Evolutionary conservation across 2,113 vertebrate species (phyloP).

Genomic region (Apistogramma diplotaenia): DNA sequence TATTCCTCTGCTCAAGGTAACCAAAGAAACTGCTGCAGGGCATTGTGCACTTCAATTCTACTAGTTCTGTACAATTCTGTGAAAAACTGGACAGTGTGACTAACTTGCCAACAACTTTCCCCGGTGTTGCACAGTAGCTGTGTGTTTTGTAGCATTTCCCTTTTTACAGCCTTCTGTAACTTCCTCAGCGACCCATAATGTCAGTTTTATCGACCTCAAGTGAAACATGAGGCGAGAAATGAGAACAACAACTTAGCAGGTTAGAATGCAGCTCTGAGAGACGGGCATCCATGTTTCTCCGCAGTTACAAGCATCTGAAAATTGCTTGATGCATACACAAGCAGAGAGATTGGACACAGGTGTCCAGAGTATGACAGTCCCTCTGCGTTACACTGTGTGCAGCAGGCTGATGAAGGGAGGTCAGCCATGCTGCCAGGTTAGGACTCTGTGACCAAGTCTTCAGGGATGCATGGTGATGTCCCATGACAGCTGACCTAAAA

Average conservation of each 20-base stretch:
- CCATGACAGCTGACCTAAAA: constrained; percentile 48
- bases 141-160: constrained; percentile 11
- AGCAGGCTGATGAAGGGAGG: constrained; percentile 33
- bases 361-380: constrained; percentile 38
- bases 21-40: neutral
- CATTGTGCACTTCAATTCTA: neutral
- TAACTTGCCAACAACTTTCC: constrained; percentile 5
- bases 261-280: constrained; percentile 44
- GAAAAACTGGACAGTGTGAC: neutral
- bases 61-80: neutral
- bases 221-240: constrained; percentile 42
- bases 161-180: constrained; percentile 23
- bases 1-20: neutral
- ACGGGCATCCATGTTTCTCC: constrained; percentile 25
- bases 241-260: constrained; percentile 36
- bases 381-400: neutral
- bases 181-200: constrained; percentile 25
- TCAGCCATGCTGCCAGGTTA: constrained; percentile 27
- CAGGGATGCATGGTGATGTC: constrained; percentile 16
- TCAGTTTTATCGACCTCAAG: constrained; percentile 19
- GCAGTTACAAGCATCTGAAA: constrained; percentile 36
- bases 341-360: constrained; percentile 27
- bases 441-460: constrained; percentile 31
- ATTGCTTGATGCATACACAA: constrained; percentile 58
- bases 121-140: neutral